Conservation (phyloP, 2,113 vertebrate species). For the Felis catus region F.catus_Fca126_mat1.0 CM031426.1:32718501-32719000, state of each 20-base stretch:
- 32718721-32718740: background rate
- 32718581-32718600: background rate
- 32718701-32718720: background rate
- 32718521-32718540: background rate
- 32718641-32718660: background rate
- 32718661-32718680: background rate
- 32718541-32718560: background rate
- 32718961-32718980: background rate
- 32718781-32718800: background rate
- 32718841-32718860: background rate
- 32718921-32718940: background rate
- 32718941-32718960: background rate
- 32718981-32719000: background rate
- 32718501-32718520: background rate
- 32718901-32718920: background rate
- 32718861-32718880: too few species aligned
- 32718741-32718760: rapidly evolving
- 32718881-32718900: background rate
- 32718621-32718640: background rate
- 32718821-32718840: background rate
- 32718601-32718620: background rate
- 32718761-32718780: background rate
- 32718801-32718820: background rate
- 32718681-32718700: background rate
- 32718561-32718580: background rate